phyloP scores from a whole-genome alignment of 2,113 vertebrate species.

The Coreoperca whiteheadi region DNA sequence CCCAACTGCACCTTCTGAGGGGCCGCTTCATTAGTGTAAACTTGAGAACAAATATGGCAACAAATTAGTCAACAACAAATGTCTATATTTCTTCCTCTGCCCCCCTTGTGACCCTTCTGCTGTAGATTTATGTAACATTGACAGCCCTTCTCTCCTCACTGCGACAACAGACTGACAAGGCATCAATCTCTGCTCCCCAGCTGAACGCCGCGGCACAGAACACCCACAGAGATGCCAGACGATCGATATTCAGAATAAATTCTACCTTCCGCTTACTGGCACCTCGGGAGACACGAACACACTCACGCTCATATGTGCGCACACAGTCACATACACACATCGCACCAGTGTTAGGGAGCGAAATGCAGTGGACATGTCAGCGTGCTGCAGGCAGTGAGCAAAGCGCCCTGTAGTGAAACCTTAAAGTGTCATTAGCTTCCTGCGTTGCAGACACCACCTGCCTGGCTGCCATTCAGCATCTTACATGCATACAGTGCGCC shows the following conservation, averaged over 20 bases:
- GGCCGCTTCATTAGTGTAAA: slow-evolving; percentile 40
- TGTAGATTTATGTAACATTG: slow-evolving; percentile 61
- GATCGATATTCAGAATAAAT: slow-evolving; percentile 75
- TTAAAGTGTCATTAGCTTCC: slow-evolving; percentile 73
- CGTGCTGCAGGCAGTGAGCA: slow-evolving; percentile 53
- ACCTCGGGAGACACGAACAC: slow-evolving; percentile 21
- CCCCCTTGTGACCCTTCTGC: slow-evolving; percentile 46
- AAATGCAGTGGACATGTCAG: slow-evolving; percentile 64
- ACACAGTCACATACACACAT: background rate
- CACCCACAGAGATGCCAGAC: slow-evolving; percentile 65
- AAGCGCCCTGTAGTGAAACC: slow-evolving; percentile 67
- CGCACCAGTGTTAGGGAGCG: slow-evolving; percentile 29
- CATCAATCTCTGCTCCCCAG: slow-evolving; percentile 66
- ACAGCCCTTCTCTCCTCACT: slow-evolving; percentile 47
- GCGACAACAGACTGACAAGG: slow-evolving; percentile 66
- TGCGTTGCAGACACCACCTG: slow-evolving; percentile 67
- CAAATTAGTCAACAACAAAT: slow-evolving; percentile 44
- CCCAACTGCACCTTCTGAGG: background rate
- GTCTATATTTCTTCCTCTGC: slow-evolving; percentile 30
- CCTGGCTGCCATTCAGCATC: slow-evolving; percentile 59
- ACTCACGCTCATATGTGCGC: background rate
- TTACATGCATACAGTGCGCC: slow-evolving; percentile 16
- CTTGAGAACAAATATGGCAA: slow-evolving; percentile 34
- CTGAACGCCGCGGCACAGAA: slow-evolving; percentile 34
- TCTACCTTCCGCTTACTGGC: slow-evolving; percentile 55